Base-by-base conservation (phyloP, 2,888 invertebrate species). In the Drosophila buzzatii region DNA sequence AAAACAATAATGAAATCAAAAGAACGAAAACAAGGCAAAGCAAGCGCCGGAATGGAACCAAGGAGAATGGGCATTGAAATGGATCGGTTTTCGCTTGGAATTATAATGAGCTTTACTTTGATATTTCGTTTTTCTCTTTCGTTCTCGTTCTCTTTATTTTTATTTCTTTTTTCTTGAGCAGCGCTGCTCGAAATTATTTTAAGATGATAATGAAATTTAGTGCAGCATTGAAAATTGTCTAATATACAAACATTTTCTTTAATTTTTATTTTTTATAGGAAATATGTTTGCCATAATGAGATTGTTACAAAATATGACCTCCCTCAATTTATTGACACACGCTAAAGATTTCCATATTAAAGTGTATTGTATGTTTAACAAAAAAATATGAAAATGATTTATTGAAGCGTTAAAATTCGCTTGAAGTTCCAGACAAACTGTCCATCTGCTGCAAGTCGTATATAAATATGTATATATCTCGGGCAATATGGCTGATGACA, bases 1-100 rank as follows among this genome's bases (percentile, higher is more conserved):
- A 84, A 85, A 89, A 85, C 64, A 78, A 85, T 89, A 85, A 89
- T 78, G 87, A 84, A 89, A 86, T 84, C 71, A 84, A 81, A 86
- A 81, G 81, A 79, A 83, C 74, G 70, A 84, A 74, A 76, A 66
- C 57, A 80, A 75, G 49, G 61, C 45, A 73, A 49, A 63, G 14
- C 56, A 70, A 49, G 35, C 44, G 44, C 9, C 18, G 55, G 18
- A 69, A 67, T 45, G 69, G 65, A 69, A 63, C 47, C 41, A 47
- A 67, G 59, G 61, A 31, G 68, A 67, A 37, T 49, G 74, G 76
- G 64, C 76, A 75, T 65, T 70, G 68, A 70, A 79, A 76, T 72
- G 70, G 47, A 69, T 75, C 73, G 73, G 51, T 68, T 79, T 70
- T 76, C 59, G 75, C 51, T 70, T 70, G 49, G 80, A 82, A 87